Percentiles rank a stretch among this genome's conserved stretches.
Conservation (phyloP, 2,888 invertebrate genomes). For the Sesia bembeciformis region DNA sequence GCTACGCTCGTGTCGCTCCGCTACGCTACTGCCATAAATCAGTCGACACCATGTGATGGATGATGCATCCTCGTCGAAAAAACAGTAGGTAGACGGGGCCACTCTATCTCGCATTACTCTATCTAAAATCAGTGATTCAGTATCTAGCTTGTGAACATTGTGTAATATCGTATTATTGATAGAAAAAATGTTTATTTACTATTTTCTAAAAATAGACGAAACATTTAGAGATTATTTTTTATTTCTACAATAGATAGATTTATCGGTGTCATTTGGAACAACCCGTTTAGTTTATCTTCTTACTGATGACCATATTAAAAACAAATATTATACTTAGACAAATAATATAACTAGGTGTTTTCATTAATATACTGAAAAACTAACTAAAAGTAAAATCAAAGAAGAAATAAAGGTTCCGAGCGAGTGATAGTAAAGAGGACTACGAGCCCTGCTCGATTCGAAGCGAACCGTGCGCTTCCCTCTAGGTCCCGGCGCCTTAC, state of each 20-base stretch:
- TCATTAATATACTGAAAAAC: neutral
- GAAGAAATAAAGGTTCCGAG: constrained; percentile 28
- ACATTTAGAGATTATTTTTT: no score
- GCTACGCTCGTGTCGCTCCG: constrained; percentile 50
- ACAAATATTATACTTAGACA: no score
- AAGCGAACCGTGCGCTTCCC: constrained; percentile 19
- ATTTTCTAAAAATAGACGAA: constrained; percentile 10
- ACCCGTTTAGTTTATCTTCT: no score
- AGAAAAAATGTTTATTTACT: neutral
- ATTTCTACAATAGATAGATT: no score
- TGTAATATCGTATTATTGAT: no score
- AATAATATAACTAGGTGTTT: neutral
- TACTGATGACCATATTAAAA: no score
- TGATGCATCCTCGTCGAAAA: constrained; percentile 47
- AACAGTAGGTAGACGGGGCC: constrained; percentile 14
- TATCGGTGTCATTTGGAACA: no score
- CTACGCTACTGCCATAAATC: constrained; percentile 60
- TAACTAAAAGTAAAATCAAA: constrained; percentile 23
- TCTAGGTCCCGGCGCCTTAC: constrained; percentile 38
- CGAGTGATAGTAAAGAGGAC: constrained; percentile 50
- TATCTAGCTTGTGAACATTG: neutral
- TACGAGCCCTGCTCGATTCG: constrained; percentile 21
- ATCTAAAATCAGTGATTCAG: neutral
- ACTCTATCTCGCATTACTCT: constrained; percentile 25
- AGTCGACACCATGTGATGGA: constrained; percentile 59